phyloP scores from a whole-genome alignment of 2,113 vertebrate species.

The Oryzias javanicus region DNA sequence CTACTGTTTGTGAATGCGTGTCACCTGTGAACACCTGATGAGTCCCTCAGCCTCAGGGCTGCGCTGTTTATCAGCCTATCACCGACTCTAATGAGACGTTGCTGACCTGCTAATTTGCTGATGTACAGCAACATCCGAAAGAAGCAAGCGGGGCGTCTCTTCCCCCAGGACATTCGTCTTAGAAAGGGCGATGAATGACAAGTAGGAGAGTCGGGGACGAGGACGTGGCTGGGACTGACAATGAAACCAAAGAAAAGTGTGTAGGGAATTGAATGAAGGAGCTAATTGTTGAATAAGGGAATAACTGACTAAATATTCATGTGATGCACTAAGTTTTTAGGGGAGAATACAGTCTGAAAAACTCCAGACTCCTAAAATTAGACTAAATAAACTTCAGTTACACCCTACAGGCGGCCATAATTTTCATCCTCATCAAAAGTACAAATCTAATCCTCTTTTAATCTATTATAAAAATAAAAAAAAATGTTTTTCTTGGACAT shows the following conservation, averaged over 20 bases:
- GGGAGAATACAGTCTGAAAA: too few species aligned
- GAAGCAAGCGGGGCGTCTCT: constrained; percentile 10
- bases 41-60: constrained; percentile 1
- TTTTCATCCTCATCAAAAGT: constrained; percentile 42
- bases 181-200: constrained; percentile 26
- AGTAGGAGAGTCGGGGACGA: neutral
- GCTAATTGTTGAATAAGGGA: constrained; percentile 1
- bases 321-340: neutral
- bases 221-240: neutral
- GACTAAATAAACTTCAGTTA: constrained; percentile 47
- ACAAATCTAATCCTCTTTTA: too few species aligned
- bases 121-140: constrained; percentile 20
- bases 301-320: neutral
- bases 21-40: constrained; percentile 1
- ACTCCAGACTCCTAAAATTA: neutral
- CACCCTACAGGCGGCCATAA: constrained; percentile 34
- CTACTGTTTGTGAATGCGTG: constrained; percentile 7
- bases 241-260: too few species aligned
- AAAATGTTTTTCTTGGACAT: too few species aligned
- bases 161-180: constrained; percentile 13
- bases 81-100: constrained; percentile 33
- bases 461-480: too few species aligned
- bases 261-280: neutral
- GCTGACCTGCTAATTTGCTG: constrained; percentile 50
- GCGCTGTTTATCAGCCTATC: constrained; percentile 35